Evolutionary conservation across 2,888 invertebrate genomes (phyloP).

Genomic region (Drosophila sordidapex): DNA sequence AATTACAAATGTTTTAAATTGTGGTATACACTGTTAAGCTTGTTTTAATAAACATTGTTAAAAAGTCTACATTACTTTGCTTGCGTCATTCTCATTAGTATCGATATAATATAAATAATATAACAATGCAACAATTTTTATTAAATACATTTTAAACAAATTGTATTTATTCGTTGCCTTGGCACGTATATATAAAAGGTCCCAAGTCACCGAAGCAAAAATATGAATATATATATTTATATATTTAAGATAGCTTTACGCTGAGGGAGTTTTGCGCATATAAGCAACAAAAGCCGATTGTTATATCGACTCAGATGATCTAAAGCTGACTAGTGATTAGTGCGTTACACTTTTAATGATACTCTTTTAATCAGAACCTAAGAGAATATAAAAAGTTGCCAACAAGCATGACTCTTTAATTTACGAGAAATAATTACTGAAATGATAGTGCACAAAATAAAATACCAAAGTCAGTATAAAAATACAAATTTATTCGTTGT

Average conservation of each 20-base stretch:
- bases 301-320: not conserved
- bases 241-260: not conserved
- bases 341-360: not conserved
- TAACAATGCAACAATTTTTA: too few species aligned
- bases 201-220: not conserved
- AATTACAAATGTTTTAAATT: not conserved
- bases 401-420: too few species aligned
- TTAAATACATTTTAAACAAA: not conserved
- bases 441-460: not conserved
- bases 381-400: not conserved
- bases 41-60: not conserved
- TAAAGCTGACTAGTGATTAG: not conserved
- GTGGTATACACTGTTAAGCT: not conserved
- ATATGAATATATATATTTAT: not conserved
- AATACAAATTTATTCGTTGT: slow-evolving; percentile 23
- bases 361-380: not conserved
- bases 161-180: not conserved
- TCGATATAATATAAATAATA: not conserved
- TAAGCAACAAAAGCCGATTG: not conserved
- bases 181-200: not conserved
- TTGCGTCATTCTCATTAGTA: not conserved
- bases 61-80: not conserved
- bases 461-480: not conserved
- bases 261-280: not conserved
- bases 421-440: not conserved